These are phyloP conservation scores for Scatophagus argus DNA, from an alignment of 2,113 vertebrate genomes.

Conservation along the genomic window DNA sequence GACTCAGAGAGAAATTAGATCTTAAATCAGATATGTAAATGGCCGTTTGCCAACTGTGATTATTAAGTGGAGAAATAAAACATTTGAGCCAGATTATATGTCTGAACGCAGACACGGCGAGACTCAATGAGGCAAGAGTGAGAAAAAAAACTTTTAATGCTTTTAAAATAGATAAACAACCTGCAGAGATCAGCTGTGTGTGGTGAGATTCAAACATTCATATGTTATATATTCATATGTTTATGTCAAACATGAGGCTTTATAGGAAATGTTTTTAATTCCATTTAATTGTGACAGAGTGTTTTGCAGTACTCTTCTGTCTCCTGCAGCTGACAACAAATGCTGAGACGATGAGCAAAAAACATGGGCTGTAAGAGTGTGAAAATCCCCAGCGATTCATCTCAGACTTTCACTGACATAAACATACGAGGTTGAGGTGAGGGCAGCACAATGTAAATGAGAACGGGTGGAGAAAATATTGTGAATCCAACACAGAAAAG, in stretches of 20 bases:
- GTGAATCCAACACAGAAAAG: slow-evolving; percentile 69
- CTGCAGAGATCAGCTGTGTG: neutral
- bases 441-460: slow-evolving; percentile 64
- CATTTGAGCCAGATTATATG: neutral
- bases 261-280: slow-evolving; percentile 7
- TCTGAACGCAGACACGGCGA: neutral
- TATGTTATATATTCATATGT: neutral
- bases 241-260: neutral
- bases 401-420: slow-evolving; percentile 76
- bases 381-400: slow-evolving; percentile 83
- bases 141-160: neutral
- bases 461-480: slow-evolving; percentile 74
- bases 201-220: neutral
- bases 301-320: slow-evolving; percentile 35
- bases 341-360: slow-evolving; percentile 54
- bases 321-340: slow-evolving; percentile 6
- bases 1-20: neutral
- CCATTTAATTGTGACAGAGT: slow-evolving; percentile 24
- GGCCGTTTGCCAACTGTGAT: neutral
- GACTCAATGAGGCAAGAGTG: neutral
- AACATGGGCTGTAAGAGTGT: slow-evolving; percentile 33
- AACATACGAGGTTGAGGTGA: slow-evolving; percentile 63
- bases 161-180: neutral
- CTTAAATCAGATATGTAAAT: neutral
- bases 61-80: neutral